phyloP scores from a whole-genome alignment of 2,888 invertebrate genomes.

The Drosophila flavopinicola region DNA sequence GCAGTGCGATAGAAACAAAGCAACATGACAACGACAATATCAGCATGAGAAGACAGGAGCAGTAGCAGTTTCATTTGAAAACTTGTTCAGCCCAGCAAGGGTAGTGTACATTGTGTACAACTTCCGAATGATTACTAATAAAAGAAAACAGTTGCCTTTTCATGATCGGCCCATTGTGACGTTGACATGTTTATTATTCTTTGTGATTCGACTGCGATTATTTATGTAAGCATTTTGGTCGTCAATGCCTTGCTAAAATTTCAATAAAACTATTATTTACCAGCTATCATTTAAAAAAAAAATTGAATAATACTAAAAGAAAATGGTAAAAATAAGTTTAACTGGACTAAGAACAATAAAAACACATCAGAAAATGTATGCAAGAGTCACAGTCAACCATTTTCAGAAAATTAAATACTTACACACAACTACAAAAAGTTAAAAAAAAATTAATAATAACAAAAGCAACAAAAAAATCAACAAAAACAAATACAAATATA shows the following conservation, averaged over 20 bases:
- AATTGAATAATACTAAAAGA: constrained; percentile 3
- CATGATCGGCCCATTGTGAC: constrained; percentile 8
- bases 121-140: constrained; percentile 9
- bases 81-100: background rate
- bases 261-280: constrained; percentile 1
- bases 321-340: constrained; percentile 4
- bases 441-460: constrained; percentile 17
- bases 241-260: constrained; percentile 8
- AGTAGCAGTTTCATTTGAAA: background rate
- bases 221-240: too few species aligned
- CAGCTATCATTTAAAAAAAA: constrained; percentile 8
- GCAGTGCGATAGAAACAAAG: background rate
- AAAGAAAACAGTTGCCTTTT: background rate
- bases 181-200: constrained; percentile 15
- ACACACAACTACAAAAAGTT: constrained; percentile 20
- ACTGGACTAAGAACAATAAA: constrained; percentile 5
- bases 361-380: constrained; percentile 3
- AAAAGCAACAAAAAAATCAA: constrained; percentile 20
- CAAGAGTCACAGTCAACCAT: constrained; percentile 13
- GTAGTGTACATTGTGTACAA: constrained; percentile 1
- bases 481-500: constrained; percentile 30
- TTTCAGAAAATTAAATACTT: constrained; percentile 3
- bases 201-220: constrained; percentile 5
- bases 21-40: background rate
- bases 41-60: background rate